These are phyloP conservation scores for Ammodytes dubius DNA, from an alignment of 2,113 vertebrate genomes.

Conservation along the genomic window DNA sequence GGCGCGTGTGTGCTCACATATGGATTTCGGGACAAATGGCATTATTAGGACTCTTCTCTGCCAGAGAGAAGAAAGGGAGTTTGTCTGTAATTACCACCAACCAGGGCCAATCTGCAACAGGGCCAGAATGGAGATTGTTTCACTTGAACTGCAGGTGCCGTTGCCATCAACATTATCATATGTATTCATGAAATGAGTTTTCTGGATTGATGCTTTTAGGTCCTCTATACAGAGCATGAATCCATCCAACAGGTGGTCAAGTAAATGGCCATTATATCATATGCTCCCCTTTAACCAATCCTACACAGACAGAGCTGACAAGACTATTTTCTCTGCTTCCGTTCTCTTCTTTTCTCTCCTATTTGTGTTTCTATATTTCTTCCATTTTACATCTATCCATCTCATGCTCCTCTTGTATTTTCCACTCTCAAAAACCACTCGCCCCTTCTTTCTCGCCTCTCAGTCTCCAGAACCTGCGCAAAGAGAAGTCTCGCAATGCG, in stretches of 20 bases:
- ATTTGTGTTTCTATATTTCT: constrained; percentile 9
- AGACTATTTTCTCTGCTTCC: constrained; percentile 9
- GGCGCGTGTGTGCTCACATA: constrained; percentile 60
- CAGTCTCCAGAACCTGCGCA: constrained; percentile 92
- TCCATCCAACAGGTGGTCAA: constrained; percentile 69
- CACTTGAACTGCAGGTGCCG: constrained; percentile 64
- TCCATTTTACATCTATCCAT: constrained; percentile 3
- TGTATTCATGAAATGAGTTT: constrained; percentile 72
- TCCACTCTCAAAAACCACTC: background rate
- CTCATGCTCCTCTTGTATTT: background rate
- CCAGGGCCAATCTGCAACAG: constrained; percentile 61
- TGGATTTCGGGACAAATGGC: constrained; percentile 80
- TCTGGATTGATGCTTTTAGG: constrained; percentile 50
- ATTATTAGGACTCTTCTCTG: constrained; percentile 73
- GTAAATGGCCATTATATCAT: constrained; percentile 52
- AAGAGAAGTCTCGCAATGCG: constrained; percentile 93
- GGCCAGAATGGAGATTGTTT: constrained; percentile 72
- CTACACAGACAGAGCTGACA: constrained; percentile 20
- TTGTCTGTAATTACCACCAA: constrained; percentile 76
- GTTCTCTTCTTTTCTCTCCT: constrained; percentile 7
- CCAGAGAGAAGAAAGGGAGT: constrained; percentile 68
- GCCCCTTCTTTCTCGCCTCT: constrained; percentile 1
- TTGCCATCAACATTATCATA: constrained; percentile 41
- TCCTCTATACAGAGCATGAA: constrained; percentile 51
- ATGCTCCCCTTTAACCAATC: constrained; percentile 2